Evolutionary conservation across 2,888 invertebrate species (phyloP), one percentile per base, ranked within the genome.

Genomic region (Labia minor): DNA sequence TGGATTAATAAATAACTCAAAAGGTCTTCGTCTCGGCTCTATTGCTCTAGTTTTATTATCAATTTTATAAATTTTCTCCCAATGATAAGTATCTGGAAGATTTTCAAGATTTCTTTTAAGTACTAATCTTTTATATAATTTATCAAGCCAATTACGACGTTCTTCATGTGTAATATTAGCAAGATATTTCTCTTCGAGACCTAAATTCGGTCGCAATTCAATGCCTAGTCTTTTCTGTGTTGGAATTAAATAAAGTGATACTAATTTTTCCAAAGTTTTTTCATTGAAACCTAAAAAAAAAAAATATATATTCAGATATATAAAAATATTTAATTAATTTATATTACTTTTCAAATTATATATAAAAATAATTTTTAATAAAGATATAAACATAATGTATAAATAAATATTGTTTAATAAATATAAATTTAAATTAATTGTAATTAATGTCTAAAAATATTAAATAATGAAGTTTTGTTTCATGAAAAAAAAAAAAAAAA

Each of bases 11-110:
- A 78, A 78, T 67, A 84, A 77, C 76, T 91, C 88, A 76, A 89
- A 92, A 73, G 86, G 87, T 64, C 89, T 81, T 66, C 83, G 79
- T 72, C 81, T 86, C 6, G 86, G 80, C 65, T 92, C 91, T 77
- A 86, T 76, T 64, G 83, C 82, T 69, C 89, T 80, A 0, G 86
- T 88, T 11, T 88, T 82, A 73, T 85, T 79, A 74, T 86, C 78
- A 19, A 88, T 63, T 64, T 90, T 88, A 75, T 91, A 94, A 70
- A 94, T 88, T 70, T 83, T 83, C 74, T 93, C 91, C 93, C 93
- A 95, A 67, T 85, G 76, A 73, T 88, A 88, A 37, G 86, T 79
- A 79, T 93, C 92, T 19, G 90, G 88, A 8, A 8, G 6, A 11
- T 8, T 6, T 33, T 33, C 11, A 33, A 33, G 6, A 8, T 11